Conservation (phyloP, 2,113 vertebrate genomes). For the Xiphophorus hellerii region DNA sequence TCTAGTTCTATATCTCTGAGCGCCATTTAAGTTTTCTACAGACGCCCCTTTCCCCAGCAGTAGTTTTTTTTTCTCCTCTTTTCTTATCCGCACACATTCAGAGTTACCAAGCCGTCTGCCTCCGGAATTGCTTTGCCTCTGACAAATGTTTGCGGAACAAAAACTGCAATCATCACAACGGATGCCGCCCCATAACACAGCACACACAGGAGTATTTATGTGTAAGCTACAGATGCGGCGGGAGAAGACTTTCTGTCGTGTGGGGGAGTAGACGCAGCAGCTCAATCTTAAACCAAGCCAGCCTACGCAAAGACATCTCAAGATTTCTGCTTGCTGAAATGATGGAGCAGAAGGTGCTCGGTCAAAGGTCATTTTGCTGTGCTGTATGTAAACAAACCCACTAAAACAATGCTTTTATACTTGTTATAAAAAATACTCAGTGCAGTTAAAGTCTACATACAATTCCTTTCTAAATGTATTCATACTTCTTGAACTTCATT, state of each 20-base stretch:
- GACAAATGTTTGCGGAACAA: constrained; percentile 52
- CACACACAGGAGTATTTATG: constrained; percentile 45
- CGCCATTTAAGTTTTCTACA: constrained; percentile 20
- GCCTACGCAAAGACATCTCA: constrained; percentile 19
- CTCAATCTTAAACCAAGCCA: constrained; percentile 34
- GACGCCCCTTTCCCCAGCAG: background rate
- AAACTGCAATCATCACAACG: constrained; percentile 44
- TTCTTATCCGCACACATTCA: constrained; percentile 20
- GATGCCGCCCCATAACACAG: constrained; percentile 20
- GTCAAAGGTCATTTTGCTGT: background rate
- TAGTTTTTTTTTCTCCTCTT: background rate
- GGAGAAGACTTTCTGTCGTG: constrained; percentile 34
- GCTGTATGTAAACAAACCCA: background rate
- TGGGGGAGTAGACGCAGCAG: constrained; percentile 46
- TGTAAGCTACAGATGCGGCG: constrained; percentile 29
- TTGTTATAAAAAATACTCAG: background rate
- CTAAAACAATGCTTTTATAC: background rate
- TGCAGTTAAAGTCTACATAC: too few relatives aligned
- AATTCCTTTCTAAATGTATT: background rate
- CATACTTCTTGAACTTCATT: background rate
- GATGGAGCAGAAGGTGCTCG: background rate
- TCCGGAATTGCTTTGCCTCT: constrained; percentile 30
- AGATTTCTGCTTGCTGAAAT: background rate
- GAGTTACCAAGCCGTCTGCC: constrained; percentile 23
- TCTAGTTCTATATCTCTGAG: constrained; percentile 10